phyloP scores from a whole-genome alignment of 2,888 invertebrate genomes.

The Minunthozetes semirufus region DNA sequence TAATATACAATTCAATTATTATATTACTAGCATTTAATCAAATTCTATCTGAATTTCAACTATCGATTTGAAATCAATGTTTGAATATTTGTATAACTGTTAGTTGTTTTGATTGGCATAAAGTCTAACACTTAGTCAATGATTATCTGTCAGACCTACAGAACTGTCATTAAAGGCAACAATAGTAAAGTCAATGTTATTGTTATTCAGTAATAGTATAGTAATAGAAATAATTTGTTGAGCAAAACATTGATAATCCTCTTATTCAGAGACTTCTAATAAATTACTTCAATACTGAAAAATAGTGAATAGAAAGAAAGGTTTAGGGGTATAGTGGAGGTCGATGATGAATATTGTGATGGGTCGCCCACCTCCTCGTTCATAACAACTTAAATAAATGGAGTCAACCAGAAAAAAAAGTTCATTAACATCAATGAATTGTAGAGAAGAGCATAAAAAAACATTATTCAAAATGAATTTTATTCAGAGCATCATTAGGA shows the following conservation, averaged over 20 bases:
- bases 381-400: slow-evolving; percentile 19
- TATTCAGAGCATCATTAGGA: slow-evolving; percentile 25
- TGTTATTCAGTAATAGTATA: not conserved
- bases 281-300: not conserved
- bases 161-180: not conserved
- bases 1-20: no score
- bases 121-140: not conserved
- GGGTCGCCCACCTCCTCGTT: not conserved
- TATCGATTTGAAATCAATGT: no score
- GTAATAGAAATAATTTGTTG: not conserved
- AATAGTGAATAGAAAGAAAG: no score
- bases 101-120: no score
- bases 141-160: not conserved
- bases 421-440: slow-evolving; percentile 24
- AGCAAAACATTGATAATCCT: slow-evolving; percentile 19
- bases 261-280: slow-evolving; percentile 24
- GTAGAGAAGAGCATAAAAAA: not conserved
- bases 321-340: not conserved
- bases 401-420: not conserved
- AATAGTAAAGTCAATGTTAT: not conserved
- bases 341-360: not conserved
- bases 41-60: no score
- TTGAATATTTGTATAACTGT: no score
- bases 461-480: slow-evolving; percentile 28
- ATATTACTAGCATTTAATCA: no score